Percentiles rank a stretch among this genome's conserved stretches.
phyloP scores from a whole-genome alignment of 2,888 invertebrate genomes.

The Caenorhabditis zanzibari region DNA sequence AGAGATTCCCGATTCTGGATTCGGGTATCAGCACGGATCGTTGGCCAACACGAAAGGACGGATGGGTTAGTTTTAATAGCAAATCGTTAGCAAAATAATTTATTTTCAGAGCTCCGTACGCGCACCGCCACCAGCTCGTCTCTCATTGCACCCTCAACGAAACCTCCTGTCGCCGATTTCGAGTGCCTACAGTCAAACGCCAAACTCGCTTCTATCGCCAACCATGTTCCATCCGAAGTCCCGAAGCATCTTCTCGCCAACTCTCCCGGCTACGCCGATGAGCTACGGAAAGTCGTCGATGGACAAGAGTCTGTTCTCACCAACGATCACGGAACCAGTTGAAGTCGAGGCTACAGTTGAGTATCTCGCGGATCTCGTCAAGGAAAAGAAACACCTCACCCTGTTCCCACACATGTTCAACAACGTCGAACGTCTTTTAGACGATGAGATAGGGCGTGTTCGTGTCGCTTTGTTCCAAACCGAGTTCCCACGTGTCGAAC shows the following conservation, averaged over 20 bases:
- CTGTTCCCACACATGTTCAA: slow-evolving; percentile 77
- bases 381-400: slow-evolving; percentile 78
- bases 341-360: slow-evolving; percentile 71
- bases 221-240: slow-evolving; percentile 34
- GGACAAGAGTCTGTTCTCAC: slow-evolving; percentile 51
- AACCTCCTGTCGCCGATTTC: slow-evolving; percentile 56
- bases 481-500: slow-evolving; percentile 92
- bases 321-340: slow-evolving; percentile 48
- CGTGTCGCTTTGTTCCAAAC: slow-evolving; percentile 96
- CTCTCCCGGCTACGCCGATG: slow-evolving; percentile 55
- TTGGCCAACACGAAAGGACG: slow-evolving; percentile 37
- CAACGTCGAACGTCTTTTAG: slow-evolving; percentile 79
- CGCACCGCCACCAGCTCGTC: slow-evolving; percentile 61
- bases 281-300: slow-evolving; percentile 55
- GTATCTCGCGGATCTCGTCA: slow-evolving; percentile 76
- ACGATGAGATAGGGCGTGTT: slow-evolving; percentile 92
- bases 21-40: slow-evolving; percentile 6
- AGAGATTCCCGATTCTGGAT: slow-evolving; percentile 23
- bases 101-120: slow-evolving; percentile 47
- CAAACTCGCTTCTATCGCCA: slow-evolving; percentile 54
- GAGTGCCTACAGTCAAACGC: slow-evolving; percentile 53
- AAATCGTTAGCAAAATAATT: too few relatives aligned
- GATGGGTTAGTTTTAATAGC: slow-evolving; percentile 6
- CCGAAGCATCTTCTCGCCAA: slow-evolving; percentile 54
- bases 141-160: slow-evolving; percentile 38